Conservation (phyloP, 2,113 vertebrate genomes). For the Catharus bicknelli region DNA sequence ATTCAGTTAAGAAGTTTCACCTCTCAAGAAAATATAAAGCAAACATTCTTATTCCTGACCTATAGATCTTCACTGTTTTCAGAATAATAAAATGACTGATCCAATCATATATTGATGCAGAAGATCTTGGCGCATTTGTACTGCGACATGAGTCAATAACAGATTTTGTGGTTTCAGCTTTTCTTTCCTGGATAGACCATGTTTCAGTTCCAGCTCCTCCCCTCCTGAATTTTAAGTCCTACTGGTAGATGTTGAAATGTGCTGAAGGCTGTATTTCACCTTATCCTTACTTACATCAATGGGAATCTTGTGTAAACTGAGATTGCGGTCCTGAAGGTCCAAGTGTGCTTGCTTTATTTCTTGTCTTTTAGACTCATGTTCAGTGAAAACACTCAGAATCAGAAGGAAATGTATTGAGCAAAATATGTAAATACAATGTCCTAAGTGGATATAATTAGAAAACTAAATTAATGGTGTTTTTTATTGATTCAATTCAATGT, state of each 20-base stretch:
- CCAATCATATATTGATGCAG: constrained; percentile 2
- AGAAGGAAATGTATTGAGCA: neutral
- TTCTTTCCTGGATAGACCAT: constrained; percentile 16
- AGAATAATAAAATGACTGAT: constrained; percentile 49
- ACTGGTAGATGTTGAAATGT: neutral
- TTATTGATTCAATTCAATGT: neutral
- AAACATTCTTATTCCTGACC: constrained; percentile 62
- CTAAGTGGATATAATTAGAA: constrained; percentile 37
- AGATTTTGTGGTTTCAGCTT: neutral
- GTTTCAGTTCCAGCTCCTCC: constrained; percentile 23
- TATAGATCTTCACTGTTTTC: constrained; percentile 29
- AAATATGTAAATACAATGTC: constrained; percentile 10
- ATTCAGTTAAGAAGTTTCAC: constrained; percentile 70
- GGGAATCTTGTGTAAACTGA: neutral
- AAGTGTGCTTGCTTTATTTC: neutral
- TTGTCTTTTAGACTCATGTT: neutral
- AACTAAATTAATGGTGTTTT: neutral
- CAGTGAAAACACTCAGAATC: neutral
- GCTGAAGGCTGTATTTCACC: neutral
- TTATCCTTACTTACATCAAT: neutral
- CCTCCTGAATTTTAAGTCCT: neutral
- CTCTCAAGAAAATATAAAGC: constrained; percentile 63
- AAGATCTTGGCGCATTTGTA: neutral
- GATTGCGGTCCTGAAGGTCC: neutral
- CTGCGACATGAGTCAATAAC: constrained; percentile 11